Evolutionary conservation across 2,797 vertebrate species (phyloP), one percentile per base, ranked within the genome.

Genomic region (Perdix hodgsoniae): DNA sequence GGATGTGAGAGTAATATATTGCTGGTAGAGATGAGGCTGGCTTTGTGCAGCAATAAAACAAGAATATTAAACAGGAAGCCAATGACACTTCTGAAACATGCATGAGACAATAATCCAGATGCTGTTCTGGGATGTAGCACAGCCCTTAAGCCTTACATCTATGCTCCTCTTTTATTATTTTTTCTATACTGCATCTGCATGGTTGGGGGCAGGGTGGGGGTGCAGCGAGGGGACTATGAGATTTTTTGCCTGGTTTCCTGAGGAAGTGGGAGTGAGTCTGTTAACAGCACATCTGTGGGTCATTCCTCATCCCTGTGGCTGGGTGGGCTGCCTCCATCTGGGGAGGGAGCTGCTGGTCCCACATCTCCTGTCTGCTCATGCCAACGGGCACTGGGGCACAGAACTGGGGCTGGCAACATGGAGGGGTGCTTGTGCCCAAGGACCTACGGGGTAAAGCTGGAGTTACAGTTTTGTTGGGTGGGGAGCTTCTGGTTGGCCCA

Each of bases 31-130:
- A 2, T 0, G 40, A 76, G 87, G 71, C 85, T 81, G 87, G 40
- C 83, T 96, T 96, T 92, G 87, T 93, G 76, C 83, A 67, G 93
- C 87, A 84, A 27, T 95, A 91, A 94, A 95, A 82, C 49, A 92
- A 8, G 33, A 95, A 92, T 95, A 92, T 95, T 94, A 94, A 96
- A 93, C 88, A 96, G 93, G 93, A 96, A 96, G 74, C 91, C 80
- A 88, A 15, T 86, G 96, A 90, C 93, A 94, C 89, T 94, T 92
- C 83, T 95, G 85, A 95, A 94, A 83, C 65, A 65, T 91, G 85
- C 77, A 70, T 70, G 90, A 95, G 90, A 88, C 83, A 88, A 64
- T 92, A 92, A 92, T 91, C 89, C 92, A 94, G 77, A 96, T 94
- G 91, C 77, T 88, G 26, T 61, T 47, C 0, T 0, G 56, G 70